phyloP scores from a whole-genome alignment of 1,140 invertebrate species.

The Spodoptera frugiperda region DNA sequence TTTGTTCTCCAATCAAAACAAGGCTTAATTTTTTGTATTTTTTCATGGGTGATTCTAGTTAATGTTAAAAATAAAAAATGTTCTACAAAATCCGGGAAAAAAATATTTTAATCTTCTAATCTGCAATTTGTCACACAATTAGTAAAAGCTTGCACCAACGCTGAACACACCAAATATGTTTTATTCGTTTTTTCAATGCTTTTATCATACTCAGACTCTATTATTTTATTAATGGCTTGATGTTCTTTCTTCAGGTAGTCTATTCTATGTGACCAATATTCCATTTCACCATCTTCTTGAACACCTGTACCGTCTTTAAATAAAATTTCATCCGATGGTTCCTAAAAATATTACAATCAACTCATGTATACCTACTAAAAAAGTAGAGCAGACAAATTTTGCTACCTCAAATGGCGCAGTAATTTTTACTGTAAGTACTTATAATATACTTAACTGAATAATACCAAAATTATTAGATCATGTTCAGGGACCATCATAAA shows the following conservation, averaged over 20 bases:
- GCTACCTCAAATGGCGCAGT: no score
- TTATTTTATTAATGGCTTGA: conserved; percentile 74
- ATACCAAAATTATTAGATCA: no score
- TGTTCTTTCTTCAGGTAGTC: conserved; percentile 76
- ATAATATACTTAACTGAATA: no score
- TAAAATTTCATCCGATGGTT: conserved; percentile 54
- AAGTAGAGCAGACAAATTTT: no score
- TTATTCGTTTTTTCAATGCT: conserved; percentile 68
- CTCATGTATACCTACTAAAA: no score
- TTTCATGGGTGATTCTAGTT: conserved; percentile 65
- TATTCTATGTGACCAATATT: conserved; percentile 77
- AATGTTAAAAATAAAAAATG: no score
- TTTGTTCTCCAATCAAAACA: conserved; percentile 74
- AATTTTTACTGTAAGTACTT: no score
- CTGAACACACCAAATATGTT: conserved; percentile 70
- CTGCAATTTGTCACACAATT: conserved; percentile 72
- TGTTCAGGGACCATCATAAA: no score
- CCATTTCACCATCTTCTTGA: conserved; percentile 61
- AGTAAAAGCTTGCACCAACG: conserved; percentile 73
- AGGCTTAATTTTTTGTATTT: conserved; percentile 73
- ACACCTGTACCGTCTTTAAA: conserved; percentile 57
- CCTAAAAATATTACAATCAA: conserved; percentile 53
- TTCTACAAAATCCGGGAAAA: no score
- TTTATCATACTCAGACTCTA: conserved; percentile 75
- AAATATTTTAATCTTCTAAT: conserved; percentile 62